Percentiles rank a stretch among this genome's conserved stretches.
phyloP scores from a whole-genome alignment of 23 tunicate species.

The Styela clava region DNA sequence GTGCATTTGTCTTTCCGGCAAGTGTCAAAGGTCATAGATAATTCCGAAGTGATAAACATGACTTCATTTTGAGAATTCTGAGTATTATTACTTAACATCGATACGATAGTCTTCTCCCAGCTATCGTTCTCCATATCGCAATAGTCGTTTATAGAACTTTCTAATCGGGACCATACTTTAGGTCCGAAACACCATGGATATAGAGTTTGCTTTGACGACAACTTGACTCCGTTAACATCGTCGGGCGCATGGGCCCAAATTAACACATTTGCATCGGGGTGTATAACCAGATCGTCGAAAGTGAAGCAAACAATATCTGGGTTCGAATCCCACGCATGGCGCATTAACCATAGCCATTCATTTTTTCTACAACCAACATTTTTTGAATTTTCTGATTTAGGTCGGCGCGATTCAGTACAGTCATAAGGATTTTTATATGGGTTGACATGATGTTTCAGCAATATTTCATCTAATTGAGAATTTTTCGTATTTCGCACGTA shows the following conservation, averaged over 20 bases:
- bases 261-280: not conserved
- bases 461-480: not conserved
- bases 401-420: not conserved
- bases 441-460: not conserved
- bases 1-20: not conserved
- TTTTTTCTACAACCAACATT: not conserved
- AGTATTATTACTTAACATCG: not conserved
- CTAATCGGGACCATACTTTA: not conserved
- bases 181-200: not conserved
- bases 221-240: not conserved
- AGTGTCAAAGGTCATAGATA: not conserved
- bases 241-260: not conserved
- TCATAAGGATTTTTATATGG: not conserved
- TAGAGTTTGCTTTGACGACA: not conserved
- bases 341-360: not conserved
- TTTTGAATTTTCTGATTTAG: not conserved
- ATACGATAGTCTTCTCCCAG: not conserved
- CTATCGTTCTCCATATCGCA: not conserved
- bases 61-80: not conserved
- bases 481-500: not conserved
- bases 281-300: not conserved
- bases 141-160: not conserved
- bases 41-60: not conserved
- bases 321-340: not conserved
- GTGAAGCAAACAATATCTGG: not conserved